These are phyloP conservation scores for Apolygus lucorum DNA, from an alignment of 1,140 invertebrate genomes.

Conservation along the genomic window DNA sequence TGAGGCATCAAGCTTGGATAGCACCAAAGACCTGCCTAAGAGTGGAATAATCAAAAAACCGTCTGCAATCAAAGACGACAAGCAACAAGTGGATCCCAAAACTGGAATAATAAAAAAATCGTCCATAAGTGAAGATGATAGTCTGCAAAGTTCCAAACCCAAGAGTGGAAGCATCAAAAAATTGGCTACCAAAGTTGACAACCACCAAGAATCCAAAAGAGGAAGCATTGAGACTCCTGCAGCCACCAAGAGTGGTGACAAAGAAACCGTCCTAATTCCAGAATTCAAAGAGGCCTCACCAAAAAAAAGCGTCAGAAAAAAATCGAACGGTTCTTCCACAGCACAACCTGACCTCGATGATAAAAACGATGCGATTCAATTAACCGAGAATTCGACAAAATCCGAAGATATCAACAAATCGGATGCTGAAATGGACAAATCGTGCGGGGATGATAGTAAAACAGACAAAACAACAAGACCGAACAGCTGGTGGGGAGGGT, in stretches of 20 bases:
- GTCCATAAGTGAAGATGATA: too few species aligned
- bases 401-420: too few species aligned
- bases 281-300: slow-evolving; percentile 13
- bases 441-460: too few species aligned
- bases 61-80: neutral
- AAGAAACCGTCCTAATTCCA: neutral
- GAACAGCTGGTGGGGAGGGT: neutral
- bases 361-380: too few species aligned
- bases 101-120: too few species aligned
- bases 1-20: neutral
- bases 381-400: too few species aligned
- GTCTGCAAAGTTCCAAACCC: too few species aligned
- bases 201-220: slow-evolving; percentile 10
- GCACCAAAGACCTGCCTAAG: neutral
- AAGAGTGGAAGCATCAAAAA: neutral
- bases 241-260: neutral
- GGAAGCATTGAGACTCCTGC: neutral
- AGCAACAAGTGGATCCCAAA: neutral
- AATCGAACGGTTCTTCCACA: slow-evolving; percentile 17
- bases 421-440: too few species aligned
- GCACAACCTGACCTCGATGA: too few species aligned
- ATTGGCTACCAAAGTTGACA: neutral
- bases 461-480: neutral
- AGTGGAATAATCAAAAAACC: neutral
- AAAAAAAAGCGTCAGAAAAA: slow-evolving; percentile 16